phyloP scores from a whole-genome alignment of 2,888 invertebrate species.

The Agelastica alni region DNA sequence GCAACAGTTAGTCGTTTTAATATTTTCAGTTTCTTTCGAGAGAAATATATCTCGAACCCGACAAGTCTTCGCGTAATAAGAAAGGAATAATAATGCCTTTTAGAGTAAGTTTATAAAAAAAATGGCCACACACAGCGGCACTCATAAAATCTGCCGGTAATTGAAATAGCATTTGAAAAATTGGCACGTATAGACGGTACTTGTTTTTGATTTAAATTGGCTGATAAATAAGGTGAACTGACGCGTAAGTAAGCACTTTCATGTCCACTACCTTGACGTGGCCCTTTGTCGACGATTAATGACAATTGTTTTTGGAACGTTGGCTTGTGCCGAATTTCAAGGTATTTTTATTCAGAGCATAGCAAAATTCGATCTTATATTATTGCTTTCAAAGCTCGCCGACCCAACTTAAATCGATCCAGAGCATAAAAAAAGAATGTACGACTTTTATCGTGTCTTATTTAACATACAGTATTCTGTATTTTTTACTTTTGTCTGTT shows the following conservation, averaged over 20 bases:
- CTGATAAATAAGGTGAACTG: conserved; percentile 33
- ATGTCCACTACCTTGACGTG: too few species aligned
- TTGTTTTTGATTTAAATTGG: conserved; percentile 45
- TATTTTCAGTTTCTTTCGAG: conserved; percentile 17
- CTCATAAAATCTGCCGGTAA: conserved; percentile 35
- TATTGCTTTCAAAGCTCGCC: too few species aligned
- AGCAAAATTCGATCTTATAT: too few species aligned
- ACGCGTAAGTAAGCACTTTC: too few species aligned
- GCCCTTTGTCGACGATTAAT: too few species aligned
- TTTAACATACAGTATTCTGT: too few species aligned
- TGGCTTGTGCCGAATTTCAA: background rate
- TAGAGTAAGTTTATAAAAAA: conserved; percentile 37
- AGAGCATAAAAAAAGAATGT: too few species aligned
- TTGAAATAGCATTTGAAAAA: conserved; percentile 50
- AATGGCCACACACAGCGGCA: conserved; percentile 44
- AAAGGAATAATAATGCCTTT: conserved; percentile 43
- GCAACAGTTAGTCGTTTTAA: conserved; percentile 17
- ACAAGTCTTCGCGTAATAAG: conserved; percentile 27
- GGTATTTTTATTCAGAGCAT: too few species aligned
- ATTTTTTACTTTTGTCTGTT: too few species aligned
- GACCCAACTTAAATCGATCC: too few species aligned
- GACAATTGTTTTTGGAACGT: background rate
- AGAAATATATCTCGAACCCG: conserved; percentile 25
- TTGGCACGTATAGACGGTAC: conserved; percentile 48
- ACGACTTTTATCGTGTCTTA: too few species aligned